Base-by-base conservation (phyloP, 2,888 invertebrate genomes). In the Rosalia funebris region DNA sequence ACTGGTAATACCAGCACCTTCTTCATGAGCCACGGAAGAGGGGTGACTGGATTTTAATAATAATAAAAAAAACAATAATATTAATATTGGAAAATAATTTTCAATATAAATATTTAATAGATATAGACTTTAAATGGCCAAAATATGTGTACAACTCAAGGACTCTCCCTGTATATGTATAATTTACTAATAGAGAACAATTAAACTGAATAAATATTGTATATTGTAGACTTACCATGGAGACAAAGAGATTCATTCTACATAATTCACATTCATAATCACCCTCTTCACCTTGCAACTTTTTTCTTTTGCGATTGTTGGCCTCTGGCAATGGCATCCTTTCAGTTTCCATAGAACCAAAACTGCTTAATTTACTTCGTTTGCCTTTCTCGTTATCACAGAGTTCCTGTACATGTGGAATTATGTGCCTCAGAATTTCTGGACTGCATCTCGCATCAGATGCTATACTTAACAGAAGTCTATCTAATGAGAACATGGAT, bases 401-500 rank as follows among this genome's bases (percentile, higher is more conserved):
- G 62, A 89, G 82, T 68, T 84, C 83, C 69, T 85, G 82, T 54
- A 89, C 83, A 61, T 87, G 85, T 1, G 89, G 87, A 69, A 90
- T 80, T 68, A 90, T 87, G 78, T 88, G 87, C 20, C 69, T 62
- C n/a, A 68, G 12, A 12, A 65, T 60, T 41, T 65, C 68, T 3
- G 60, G 46, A 36, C 37, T 60, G 36, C 65, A 63, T 32, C 62
- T 48, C 7, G 41, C 42, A 31, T 56, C 39, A 1, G 17, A 45
- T 15, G 90, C 90, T 63, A 95, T 87, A 36, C 89, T 88, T 65
- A 94, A 85, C 9, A 96, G 80, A 34, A 96, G 81, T 71, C 91
- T 88, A 74, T 96, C 94, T 69, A 95, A 83, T 0, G 95, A 92
- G 80, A 97, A 96, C 85, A 94, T 91, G 0, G 94, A 91, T 5